Conservation (phyloP, 1,140 invertebrate genomes). For the Brevipalpus yothersi region DNA sequence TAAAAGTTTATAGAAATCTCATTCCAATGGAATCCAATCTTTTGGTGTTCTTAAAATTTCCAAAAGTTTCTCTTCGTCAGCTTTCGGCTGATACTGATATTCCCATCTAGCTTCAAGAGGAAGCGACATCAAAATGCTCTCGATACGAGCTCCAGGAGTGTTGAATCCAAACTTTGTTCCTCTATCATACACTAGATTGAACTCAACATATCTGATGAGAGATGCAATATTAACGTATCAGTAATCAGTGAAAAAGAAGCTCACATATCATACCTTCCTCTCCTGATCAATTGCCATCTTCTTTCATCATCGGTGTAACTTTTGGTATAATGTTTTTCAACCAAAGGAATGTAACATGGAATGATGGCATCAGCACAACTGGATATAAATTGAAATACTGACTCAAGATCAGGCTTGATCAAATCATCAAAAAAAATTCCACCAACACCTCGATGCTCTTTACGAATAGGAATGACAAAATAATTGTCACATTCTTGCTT, state of each 20-base stretch:
- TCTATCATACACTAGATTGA: constrained; percentile 88
- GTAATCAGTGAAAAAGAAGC: too few species aligned
- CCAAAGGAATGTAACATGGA: constrained; percentile 72
- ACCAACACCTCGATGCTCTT: constrained; percentile 39
- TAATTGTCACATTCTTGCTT: constrained; percentile 97
- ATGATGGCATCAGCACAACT: constrained; percentile 69
- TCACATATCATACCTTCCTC: constrained; percentile 26
- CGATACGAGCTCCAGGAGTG: constrained; percentile 76
- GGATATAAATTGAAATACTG: constrained; percentile 54
- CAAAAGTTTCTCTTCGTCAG: constrained; percentile 43
- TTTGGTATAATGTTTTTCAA: constrained; percentile 60
- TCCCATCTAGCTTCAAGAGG: constrained; percentile 79
- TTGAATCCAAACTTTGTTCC: constrained; percentile 91
- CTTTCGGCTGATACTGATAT: constrained; percentile 59
- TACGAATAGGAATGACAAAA: constrained; percentile 57
- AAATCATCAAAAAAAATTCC: constrained; percentile 96
- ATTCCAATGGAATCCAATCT: constrained; percentile 38
- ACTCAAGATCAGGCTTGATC: constrained; percentile 42
- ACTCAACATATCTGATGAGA: constrained; percentile 55
- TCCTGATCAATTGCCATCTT: constrained; percentile 64
- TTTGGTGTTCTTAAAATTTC: constrained; percentile 60
- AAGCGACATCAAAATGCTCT: constrained; percentile 94
- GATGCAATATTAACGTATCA: too few species aligned
- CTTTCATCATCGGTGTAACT: constrained; percentile 33
- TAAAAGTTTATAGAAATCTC: too few species aligned